Evolutionary conservation across 2,888 invertebrate genomes (phyloP).

Genomic region (Odontothrips loti): DNA sequence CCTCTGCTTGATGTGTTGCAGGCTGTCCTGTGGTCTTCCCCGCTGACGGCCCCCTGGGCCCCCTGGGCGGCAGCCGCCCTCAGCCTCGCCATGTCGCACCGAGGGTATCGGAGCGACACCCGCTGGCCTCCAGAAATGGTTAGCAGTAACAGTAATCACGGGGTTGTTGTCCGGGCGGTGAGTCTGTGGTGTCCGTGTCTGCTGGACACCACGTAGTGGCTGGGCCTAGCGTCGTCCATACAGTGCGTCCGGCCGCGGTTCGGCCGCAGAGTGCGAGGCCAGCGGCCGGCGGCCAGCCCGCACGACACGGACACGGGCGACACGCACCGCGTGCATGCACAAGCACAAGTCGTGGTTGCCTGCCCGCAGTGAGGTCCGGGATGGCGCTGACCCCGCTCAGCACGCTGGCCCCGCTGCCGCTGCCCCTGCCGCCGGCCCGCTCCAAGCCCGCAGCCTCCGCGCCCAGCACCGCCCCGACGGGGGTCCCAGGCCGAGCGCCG

Average conservation of each 20-base stretch:
- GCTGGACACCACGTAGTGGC: too few relatives aligned
- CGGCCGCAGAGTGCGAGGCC: too few relatives aligned
- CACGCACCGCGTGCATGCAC: too few relatives aligned
- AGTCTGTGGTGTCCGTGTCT: not conserved
- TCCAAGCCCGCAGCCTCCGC: not conserved
- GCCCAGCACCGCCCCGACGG: not conserved
- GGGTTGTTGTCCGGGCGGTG: not conserved
- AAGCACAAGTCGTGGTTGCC: too few relatives aligned
- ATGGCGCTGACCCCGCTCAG: not conserved
- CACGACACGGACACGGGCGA: too few relatives aligned
- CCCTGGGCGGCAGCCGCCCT: too few relatives aligned
- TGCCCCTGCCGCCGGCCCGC: not conserved
- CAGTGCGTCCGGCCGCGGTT: too few relatives aligned
- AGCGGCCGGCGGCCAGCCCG: too few relatives aligned
- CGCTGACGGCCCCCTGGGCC: too few relatives aligned
- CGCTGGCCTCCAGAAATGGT: constrained; percentile 11
- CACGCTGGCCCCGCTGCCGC: not conserved
- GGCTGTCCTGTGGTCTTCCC: too few relatives aligned
- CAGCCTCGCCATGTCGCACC: not conserved
- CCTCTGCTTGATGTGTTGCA: too few relatives aligned
- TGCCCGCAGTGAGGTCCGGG: not conserved
- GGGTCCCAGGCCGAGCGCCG: not conserved
- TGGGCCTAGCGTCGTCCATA: too few relatives aligned
- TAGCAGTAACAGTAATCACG: not conserved
- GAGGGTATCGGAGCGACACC: not conserved